Percentiles rank a stretch among this genome's conserved stretches.
Evolutionary conservation across 2,113 vertebrate species (phyloP).

Genomic region (Hippocampus barbouri): DNA sequence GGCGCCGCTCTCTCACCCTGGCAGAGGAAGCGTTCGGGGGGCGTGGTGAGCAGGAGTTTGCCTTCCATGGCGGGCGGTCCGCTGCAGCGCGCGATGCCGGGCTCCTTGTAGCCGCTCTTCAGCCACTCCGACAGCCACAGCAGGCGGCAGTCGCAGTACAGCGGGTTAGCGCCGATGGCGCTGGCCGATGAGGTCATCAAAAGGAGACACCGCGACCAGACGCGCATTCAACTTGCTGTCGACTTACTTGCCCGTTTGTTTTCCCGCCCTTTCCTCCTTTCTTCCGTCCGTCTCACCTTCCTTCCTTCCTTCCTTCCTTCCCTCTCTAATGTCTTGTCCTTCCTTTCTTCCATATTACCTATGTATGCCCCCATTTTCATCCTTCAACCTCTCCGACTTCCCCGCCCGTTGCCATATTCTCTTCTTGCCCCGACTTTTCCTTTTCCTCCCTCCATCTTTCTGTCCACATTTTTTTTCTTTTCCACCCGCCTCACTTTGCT

Average conservation of each 20-base stretch:
- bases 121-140: constrained; percentile 98
- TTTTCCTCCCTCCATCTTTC: background rate
- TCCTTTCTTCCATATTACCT: no score
- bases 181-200: constrained; percentile 35
- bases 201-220: background rate
- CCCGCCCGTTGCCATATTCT: no score
- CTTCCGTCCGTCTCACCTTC: no score
- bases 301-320: no score
- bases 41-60: constrained; percentile 94
- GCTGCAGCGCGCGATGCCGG: constrained; percentile 90
- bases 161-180: constrained; percentile 93
- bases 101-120: constrained; percentile 97
- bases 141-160: constrained; percentile 92
- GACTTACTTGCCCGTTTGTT: no score
- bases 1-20: constrained; percentile 51
- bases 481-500: background rate
- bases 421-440: background rate
- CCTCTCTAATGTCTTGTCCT: background rate
- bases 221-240: background rate
- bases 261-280: no score
- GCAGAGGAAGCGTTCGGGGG: constrained; percentile 93
- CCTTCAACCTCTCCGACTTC: no score
- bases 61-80: constrained; percentile 89
- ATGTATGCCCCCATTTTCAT: no score
- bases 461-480: background rate